Conservation (phyloP, 1,140 invertebrate species). For the Brachionus koreanus region DNA sequence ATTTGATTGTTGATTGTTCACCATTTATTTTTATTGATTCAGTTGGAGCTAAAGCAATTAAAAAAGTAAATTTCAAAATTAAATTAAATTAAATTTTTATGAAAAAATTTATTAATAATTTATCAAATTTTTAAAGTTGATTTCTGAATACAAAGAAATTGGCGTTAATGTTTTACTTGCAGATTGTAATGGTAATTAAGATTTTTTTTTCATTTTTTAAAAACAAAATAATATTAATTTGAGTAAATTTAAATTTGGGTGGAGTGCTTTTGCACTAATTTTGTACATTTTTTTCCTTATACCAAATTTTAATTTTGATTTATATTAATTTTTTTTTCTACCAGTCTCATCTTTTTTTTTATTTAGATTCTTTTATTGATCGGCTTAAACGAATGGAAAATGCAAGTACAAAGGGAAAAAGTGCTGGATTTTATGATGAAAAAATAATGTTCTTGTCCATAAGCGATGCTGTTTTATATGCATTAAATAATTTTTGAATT, state of each 20-base stretch:
- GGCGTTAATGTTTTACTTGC: background rate
- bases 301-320: too few relatives aligned
- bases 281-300: too few relatives aligned
- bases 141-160: constrained; percentile 11
- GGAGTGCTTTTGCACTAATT: too few relatives aligned
- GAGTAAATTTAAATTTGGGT: too few relatives aligned
- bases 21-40: constrained; percentile 38
- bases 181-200: background rate
- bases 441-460: background rate
- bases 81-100: background rate
- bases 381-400: background rate
- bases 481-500: background rate
- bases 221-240: too few relatives aligned
- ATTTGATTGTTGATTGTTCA: constrained; percentile 30
- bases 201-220: background rate
- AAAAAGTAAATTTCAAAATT: background rate
- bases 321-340: too few relatives aligned
- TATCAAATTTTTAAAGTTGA: background rate
- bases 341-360: too few relatives aligned
- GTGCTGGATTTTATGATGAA: background rate
- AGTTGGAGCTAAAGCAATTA: constrained; percentile 22
- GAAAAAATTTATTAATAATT: too few relatives aligned
- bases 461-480: background rate
- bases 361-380: background rate
- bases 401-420: background rate